These are phyloP conservation scores for Tetraneura akinire DNA, from an alignment of 1,140 invertebrate genomes.

Conservation along the genomic window DNA sequence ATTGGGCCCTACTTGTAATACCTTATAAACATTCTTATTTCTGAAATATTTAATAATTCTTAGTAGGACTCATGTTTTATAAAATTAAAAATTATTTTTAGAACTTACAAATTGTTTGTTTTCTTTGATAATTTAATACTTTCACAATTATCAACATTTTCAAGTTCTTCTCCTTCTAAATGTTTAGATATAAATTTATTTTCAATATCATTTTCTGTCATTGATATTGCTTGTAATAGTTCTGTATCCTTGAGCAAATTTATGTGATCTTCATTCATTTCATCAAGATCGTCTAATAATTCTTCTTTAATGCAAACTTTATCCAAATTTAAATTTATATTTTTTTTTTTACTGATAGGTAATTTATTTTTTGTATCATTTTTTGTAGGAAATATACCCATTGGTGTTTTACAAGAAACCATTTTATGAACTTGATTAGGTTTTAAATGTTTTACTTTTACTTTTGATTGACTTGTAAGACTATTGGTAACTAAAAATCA, in stretches of 20 bases:
- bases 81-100: not conserved
- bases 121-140: not conserved
- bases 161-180: not conserved
- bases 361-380: not conserved
- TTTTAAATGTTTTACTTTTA: conserved; percentile 51
- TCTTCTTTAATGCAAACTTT: conserved; percentile 1
- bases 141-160: not conserved
- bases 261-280: conserved; percentile 19
- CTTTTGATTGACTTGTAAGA: conserved; percentile 50
- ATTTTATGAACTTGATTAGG: conserved; percentile 50
- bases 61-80: too few relatives aligned
- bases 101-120: not conserved
- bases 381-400: conserved; percentile 45
- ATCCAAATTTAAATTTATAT: not conserved
- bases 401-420: conserved; percentile 35
- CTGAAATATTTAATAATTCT: too few relatives aligned
- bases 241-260: conserved; percentile 26
- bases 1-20: too few relatives aligned
- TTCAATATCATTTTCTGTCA: conserved; percentile 36
- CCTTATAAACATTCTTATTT: too few relatives aligned
- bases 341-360: not conserved
- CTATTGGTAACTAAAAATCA: conserved; percentile 45
- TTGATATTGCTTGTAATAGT: conserved; percentile 30
- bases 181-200: not conserved
- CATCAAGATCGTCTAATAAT: conserved; percentile 29